Evolutionary conservation across 1,140 invertebrate species (phyloP).

Genomic region (Cydia amplana): DNA sequence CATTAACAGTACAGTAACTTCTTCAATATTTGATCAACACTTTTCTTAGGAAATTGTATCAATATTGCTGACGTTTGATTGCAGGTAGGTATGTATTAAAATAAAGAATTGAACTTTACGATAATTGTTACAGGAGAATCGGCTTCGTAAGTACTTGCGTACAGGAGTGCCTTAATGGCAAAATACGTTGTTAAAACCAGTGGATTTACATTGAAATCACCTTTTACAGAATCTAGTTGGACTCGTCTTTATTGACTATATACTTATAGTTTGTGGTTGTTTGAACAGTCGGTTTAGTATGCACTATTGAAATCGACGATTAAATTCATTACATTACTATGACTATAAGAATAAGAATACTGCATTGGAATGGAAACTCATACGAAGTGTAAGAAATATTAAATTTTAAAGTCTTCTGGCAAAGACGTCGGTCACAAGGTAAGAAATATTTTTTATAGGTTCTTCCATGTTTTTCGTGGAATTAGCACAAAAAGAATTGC

Average conservation of each 20-base stretch:
- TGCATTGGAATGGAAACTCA: background rate
- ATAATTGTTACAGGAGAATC: no score
- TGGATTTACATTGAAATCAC: background rate
- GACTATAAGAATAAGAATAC: background rate
- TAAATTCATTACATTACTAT: background rate
- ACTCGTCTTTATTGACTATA: background rate
- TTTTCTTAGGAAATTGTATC: no score
- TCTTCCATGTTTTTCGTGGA: background rate
- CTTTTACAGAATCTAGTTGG: background rate
- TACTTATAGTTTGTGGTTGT: background rate
- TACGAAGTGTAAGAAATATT: background rate
- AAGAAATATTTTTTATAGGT: no score
- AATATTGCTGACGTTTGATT: no score
- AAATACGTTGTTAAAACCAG: background rate
- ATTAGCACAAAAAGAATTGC: constrained; percentile 4
- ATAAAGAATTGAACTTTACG: no score
- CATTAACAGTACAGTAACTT: background rate
- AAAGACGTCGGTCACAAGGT: no score
- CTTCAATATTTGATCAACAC: no score
- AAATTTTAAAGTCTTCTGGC: no score
- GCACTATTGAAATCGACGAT: background rate
- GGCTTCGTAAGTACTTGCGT: background rate
- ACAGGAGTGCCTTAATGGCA: background rate
- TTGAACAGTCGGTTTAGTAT: background rate
- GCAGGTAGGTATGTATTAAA: no score